Conservation (phyloP, 2,888 invertebrate species). For the Agrilus mali region DNA sequence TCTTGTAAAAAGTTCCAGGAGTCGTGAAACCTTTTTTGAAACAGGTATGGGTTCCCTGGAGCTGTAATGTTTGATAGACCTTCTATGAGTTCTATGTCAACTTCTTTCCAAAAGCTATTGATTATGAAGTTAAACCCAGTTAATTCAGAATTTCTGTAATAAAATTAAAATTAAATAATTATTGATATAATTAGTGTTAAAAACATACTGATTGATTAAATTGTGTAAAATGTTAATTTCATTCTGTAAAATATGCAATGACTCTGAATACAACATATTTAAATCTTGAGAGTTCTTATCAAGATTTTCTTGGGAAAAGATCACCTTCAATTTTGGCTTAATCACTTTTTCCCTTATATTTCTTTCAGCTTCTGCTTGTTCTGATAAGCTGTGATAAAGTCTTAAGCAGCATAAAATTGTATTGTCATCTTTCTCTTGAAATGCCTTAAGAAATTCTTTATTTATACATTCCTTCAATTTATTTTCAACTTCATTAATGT, state of each 20-base stretch:
- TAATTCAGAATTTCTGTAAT: slow-evolving; percentile 32
- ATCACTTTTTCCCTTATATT: slow-evolving; percentile 57
- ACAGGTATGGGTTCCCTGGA: slow-evolving; percentile 82
- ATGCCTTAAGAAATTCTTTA: slow-evolving; percentile 38
- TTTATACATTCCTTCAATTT: slow-evolving; percentile 26
- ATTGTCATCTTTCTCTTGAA: slow-evolving; percentile 42
- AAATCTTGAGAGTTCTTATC: slow-evolving; percentile 48
- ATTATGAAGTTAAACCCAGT: slow-evolving; percentile 65
- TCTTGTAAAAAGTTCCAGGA: slow-evolving; percentile 63
- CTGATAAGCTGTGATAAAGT: slow-evolving; percentile 47
- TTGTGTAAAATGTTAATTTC: slow-evolving; percentile 45
- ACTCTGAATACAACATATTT: slow-evolving; percentile 56
- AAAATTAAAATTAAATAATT: slow-evolving; percentile 37
- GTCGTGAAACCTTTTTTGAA: slow-evolving; percentile 69
- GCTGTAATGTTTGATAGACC: slow-evolving; percentile 77
- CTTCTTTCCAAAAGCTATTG: slow-evolving; percentile 79
- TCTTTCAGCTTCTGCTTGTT: slow-evolving; percentile 56
- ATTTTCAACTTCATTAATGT: slow-evolving; percentile 25
- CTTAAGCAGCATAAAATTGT: slow-evolving; percentile 44
- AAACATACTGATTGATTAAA: not conserved
- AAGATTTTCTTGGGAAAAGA: slow-evolving; percentile 53
- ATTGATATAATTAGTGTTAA: not conserved
- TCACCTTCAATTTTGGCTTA: slow-evolving; percentile 50
- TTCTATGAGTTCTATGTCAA: slow-evolving; percentile 69
- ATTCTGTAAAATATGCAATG: slow-evolving; percentile 58